These are phyloP conservation scores for Lamprologus lemairii DNA, from an alignment of 2,113 vertebrate species.

Conservation along the genomic window DNA sequence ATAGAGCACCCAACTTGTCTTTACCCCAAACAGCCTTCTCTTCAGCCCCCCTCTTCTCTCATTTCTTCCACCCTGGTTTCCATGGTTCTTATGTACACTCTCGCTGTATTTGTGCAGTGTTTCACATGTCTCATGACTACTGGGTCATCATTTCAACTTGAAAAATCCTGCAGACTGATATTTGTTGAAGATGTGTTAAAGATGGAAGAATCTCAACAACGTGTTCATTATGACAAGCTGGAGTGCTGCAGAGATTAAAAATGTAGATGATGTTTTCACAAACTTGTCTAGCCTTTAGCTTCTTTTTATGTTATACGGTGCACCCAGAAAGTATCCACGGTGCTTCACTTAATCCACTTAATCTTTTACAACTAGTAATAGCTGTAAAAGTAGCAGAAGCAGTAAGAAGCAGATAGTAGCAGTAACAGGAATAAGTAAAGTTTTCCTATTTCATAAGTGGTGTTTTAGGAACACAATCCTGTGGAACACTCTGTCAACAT, in stretches of 20 bases:
- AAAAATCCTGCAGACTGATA: not conserved
- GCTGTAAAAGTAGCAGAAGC: not conserved
- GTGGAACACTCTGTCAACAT: not conserved
- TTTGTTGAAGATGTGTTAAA: not conserved
- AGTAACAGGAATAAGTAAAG: not conserved
- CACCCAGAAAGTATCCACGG: not conserved
- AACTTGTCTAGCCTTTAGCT: not conserved
- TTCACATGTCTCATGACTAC: not conserved
- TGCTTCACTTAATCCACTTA: not conserved
- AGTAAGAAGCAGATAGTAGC: not conserved
- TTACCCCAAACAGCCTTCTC: not conserved
- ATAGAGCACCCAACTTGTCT: not conserved
- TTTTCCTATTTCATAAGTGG: not conserved
- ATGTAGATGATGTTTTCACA: not conserved
- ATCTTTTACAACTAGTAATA: not conserved
- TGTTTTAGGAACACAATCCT: not conserved
- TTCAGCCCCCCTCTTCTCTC: not conserved
- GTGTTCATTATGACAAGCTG: not conserved
- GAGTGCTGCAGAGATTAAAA: not conserved
- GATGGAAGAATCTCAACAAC: not conserved
- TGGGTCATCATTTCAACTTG: not conserved
- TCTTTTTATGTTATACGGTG: not conserved
- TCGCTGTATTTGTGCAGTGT: not conserved
- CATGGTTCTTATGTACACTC: not conserved
- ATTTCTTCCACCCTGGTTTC: not conserved